These are phyloP conservation scores for Heliconius ismenius DNA, from an alignment of 2,888 invertebrate species.

Conservation along the genomic window DNA sequence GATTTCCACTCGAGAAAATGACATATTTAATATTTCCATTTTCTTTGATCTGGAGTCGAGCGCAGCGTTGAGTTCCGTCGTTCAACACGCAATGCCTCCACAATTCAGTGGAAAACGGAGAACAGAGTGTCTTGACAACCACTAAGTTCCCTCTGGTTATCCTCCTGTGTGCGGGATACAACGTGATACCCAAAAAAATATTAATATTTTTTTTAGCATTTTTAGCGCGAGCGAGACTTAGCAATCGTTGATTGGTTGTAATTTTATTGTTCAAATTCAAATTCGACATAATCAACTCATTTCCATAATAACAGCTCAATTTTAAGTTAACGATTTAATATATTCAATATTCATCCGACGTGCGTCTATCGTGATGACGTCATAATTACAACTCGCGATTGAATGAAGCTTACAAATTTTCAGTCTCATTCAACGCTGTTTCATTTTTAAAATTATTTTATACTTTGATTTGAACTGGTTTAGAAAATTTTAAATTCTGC, in stretches of 20 bases:
- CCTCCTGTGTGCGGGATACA: too few species aligned
- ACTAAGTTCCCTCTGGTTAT: too few species aligned
- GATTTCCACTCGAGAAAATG: too few species aligned
- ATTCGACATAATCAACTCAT: conserved; percentile 45
- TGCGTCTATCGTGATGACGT: conserved; percentile 49
- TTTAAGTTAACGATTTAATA: conserved; percentile 41
- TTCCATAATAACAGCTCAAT: conserved; percentile 48
- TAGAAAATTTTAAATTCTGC: not conserved
- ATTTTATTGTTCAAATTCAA: conserved; percentile 53
- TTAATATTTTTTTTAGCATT: conserved; percentile 26
- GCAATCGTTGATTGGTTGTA: conserved; percentile 36
- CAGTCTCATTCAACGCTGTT: conserved; percentile 20
- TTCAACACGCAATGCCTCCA: too few species aligned
- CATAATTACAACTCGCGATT: conserved; percentile 29
- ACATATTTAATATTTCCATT: too few species aligned
- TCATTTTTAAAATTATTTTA: conserved; percentile 13
- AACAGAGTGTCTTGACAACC: too few species aligned
- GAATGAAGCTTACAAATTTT: conserved; percentile 21
- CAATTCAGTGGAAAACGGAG: too few species aligned
- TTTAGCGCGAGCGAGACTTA: conserved; percentile 17
- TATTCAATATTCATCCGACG: conserved; percentile 44
- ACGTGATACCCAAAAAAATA: not conserved
- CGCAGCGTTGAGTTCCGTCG: too few species aligned
- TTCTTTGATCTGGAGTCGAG: too few species aligned
- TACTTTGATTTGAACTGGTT: not conserved